Evolutionary conservation across 2,888 invertebrate species (phyloP), one percentile per base, ranked within the genome.

Genomic region (Cerceris rybyensis): DNA sequence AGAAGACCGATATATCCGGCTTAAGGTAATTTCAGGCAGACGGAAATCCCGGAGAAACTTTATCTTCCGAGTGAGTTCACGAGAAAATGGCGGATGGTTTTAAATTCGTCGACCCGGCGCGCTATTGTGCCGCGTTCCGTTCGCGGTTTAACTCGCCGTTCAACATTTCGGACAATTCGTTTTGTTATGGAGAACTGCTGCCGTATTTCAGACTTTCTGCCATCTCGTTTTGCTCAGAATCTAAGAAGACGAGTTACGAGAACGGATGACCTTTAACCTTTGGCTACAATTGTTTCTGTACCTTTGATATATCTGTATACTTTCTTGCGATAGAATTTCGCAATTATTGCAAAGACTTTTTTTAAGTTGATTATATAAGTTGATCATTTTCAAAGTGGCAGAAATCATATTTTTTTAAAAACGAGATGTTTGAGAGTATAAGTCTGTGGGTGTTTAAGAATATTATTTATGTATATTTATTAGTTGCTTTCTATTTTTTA

Each of bases 11-110:
- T 52, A 46, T 63, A 52, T 63, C 17, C 61, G 14, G 60, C 60
- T 77, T 52, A 52, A 65, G n/a, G 43, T 70, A 68, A 71, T 76
- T 75, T 64, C 16, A 42, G 8, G 8, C n/a, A 8, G 54, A n/a
- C 55, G 43, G 43, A 49, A 8, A 7, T 6, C 6, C 7, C 6
- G 0, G 13, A 9, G 49, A 1, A 43, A 0, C 13, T 50, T 60
- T 57, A 57, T 66, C 60, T 69, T 74, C 68, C 59, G 46, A 14
- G 16, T 43, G 69, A 60, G 65, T 70, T 46, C 65, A 17, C 41
- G 64, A n/a, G 43, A 50, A 69, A 75, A 50, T 28, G 61, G 17
- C 14, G 28, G 5, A 8, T 13, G n/a, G 49, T 67, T 75, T 67
- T 67, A 59, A 63, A 59, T 76, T 75, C 9, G 16, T 9, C n/a